A percentile compares a stretch with the other conserved stretches of the same genome.
These are phyloP conservation scores for Stenurella melanura DNA, from an alignment of 2,888 invertebrate species.

Conservation along the genomic window DNA sequence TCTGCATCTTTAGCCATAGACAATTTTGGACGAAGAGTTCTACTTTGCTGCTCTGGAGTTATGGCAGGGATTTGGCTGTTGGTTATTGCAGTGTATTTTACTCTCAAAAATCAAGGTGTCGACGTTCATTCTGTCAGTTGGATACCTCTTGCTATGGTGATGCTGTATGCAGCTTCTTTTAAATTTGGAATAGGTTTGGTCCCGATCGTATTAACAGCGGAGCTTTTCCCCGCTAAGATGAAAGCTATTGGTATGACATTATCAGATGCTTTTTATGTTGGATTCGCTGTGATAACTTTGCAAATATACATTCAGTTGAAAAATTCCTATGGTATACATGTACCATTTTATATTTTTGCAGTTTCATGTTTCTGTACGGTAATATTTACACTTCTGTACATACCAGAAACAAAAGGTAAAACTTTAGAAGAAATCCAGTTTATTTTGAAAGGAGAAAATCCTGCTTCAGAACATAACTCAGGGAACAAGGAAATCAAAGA, in stretches of 20 bases:
- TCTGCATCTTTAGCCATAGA: slow-evolving; percentile 69
- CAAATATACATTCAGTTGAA: slow-evolving; percentile 66
- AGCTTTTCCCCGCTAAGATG: slow-evolving; percentile 71
- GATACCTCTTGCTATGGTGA: slow-evolving; percentile 64
- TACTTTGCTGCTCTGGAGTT: slow-evolving; percentile 67
- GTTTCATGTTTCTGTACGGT: slow-evolving; percentile 68
- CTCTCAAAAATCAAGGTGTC: slow-evolving; percentile 63
- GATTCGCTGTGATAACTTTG: slow-evolving; percentile 68
- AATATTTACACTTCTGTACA: slow-evolving; percentile 66
- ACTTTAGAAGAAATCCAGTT: slow-evolving; percentile 57
- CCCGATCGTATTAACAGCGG: slow-evolving; percentile 71
- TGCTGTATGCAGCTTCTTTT: slow-evolving; percentile 69
- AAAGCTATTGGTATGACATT: slow-evolving; percentile 72
- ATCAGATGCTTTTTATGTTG: slow-evolving; percentile 69
- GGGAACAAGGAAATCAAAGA: slow-evolving; percentile 25
- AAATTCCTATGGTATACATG: slow-evolving; percentile 65
- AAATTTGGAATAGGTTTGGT: slow-evolving; percentile 71
- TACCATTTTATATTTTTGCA: slow-evolving; percentile 70
- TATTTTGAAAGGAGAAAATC: slow-evolving; percentile 51
- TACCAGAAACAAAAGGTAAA: slow-evolving; percentile 67
- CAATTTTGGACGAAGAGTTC: slow-evolving; percentile 68
- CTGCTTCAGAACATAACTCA: background rate
- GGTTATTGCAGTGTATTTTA: slow-evolving; percentile 69
- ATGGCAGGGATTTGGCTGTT: slow-evolving; percentile 68
- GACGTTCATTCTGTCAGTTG: slow-evolving; percentile 64